Evolutionary conservation across 1,140 invertebrate species (phyloP).

Genomic region (Drosophila aff.): DNA sequence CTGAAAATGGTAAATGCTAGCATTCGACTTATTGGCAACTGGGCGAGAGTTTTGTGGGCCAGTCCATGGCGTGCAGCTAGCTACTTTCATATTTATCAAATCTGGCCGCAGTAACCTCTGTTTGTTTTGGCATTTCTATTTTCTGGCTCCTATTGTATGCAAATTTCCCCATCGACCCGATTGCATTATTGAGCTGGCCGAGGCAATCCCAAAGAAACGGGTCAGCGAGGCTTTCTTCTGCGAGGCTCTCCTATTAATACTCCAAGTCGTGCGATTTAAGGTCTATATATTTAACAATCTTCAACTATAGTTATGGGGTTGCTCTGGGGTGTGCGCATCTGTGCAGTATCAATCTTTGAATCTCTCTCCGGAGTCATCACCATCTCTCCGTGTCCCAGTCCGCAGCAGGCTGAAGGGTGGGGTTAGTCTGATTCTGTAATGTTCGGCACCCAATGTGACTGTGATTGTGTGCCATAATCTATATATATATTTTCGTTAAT

Average conservation of each 20-base stretch:
- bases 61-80: conserved; percentile 21
- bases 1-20: conserved; percentile 64
- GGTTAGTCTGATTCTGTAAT: conserved; percentile 1
- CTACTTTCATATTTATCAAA: conserved; percentile 68
- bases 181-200: conserved; percentile 9
- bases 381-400: neutral
- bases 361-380: conserved; percentile 23
- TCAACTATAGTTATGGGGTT: conserved; percentile 30
- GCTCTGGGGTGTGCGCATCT: conserved; percentile 3
- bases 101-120: conserved; percentile 26
- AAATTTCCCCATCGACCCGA: conserved; percentile 22
- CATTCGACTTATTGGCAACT: conserved; percentile 65
- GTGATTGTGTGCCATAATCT: conserved; percentile 37
- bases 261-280: neutral
- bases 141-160: conserved; percentile 43
- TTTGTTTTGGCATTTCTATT: conserved; percentile 24
- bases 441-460: conserved; percentile 12
- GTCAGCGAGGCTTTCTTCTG: conserved; percentile 1
- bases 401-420: neutral
- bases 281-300: conserved; percentile 34
- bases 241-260: conserved; percentile 22
- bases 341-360: conserved; percentile 31
- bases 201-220: neutral
- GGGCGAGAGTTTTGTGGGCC: conserved; percentile 40
- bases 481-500: conserved; percentile 59